Percentiles rank a stretch among this genome's conserved stretches.
Conservation (phyloP, 2,888 invertebrate species). For the Dilophus febrilis region DNA sequence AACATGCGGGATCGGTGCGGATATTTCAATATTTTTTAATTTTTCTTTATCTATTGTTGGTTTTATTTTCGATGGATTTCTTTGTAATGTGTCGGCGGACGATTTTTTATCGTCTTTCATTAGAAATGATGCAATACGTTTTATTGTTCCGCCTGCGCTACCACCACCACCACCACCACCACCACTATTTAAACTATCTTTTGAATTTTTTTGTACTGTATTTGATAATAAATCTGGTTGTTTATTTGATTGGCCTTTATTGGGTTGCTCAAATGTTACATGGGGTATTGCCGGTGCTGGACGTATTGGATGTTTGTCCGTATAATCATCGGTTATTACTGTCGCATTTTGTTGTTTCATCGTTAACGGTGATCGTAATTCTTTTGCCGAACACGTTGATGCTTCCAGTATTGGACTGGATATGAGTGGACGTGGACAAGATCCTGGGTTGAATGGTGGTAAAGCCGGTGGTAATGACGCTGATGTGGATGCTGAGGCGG, state of each 20-base stretch:
- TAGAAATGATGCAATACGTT: slow-evolving; percentile 58
- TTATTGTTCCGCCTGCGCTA: slow-evolving; percentile 49
- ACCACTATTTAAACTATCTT: slow-evolving; percentile 27
- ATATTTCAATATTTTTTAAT: slow-evolving; percentile 61
- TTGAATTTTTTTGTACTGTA: slow-evolving; percentile 29
- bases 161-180: no score
- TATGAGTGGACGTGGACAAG: slow-evolving; percentile 53
- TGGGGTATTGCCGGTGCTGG: slow-evolving; percentile 40
- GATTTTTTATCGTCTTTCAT: slow-evolving; percentile 39
- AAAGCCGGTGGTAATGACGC: slow-evolving; percentile 31
- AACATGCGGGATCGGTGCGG: slow-evolving; percentile 60
- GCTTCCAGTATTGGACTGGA: slow-evolving; percentile 67
- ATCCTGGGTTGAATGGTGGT: slow-evolving; percentile 45
- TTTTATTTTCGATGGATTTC: slow-evolving; percentile 40
- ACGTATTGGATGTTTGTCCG: slow-evolving; percentile 40
- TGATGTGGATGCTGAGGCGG: slow-evolving; percentile 7
- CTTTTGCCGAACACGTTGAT: slow-evolving; percentile 64
- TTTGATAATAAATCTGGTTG: background rate
- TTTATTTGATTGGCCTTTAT: slow-evolving; percentile 11
- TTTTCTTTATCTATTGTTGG: slow-evolving; percentile 54
- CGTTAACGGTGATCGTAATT: slow-evolving; percentile 46
- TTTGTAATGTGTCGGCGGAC: slow-evolving; percentile 39
- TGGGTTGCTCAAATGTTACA: slow-evolving; percentile 21
- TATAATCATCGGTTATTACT: slow-evolving; percentile 25
- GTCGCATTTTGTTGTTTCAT: slow-evolving; percentile 26